Percentiles rank a stretch among this genome's conserved stretches.
Conservation (phyloP, 1,140 invertebrate species). For the Cephus cinctus region DNA sequence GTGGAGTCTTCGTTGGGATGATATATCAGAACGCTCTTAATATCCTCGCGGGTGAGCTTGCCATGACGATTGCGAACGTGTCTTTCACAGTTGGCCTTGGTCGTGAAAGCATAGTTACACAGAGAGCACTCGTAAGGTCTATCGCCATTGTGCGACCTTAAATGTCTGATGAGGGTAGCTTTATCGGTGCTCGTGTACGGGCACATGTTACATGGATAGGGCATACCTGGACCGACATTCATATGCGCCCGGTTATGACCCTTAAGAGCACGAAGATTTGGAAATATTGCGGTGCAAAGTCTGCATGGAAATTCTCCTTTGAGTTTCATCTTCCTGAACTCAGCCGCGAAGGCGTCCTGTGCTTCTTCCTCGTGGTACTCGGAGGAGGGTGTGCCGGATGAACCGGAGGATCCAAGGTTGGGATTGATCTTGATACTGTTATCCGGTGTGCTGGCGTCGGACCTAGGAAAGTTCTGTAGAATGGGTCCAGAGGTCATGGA, state of each 20-base stretch:
- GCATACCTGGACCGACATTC: constrained; percentile 65
- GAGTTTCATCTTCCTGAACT: constrained; percentile 82
- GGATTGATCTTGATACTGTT: constrained; percentile 38
- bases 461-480: constrained; percentile 57
- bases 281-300: constrained; percentile 79
- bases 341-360: constrained; percentile 76
- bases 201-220: constrained; percentile 92
- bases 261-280: constrained; percentile 85
- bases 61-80: constrained; percentile 89
- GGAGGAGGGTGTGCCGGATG: constrained; percentile 42
- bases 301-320: constrained; percentile 87
- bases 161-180: constrained; percentile 82
- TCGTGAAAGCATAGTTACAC: constrained; percentile 95
- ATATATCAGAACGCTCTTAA: constrained; percentile 83
- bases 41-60: constrained; percentile 79
- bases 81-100: constrained; percentile 87
- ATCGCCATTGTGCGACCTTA: constrained; percentile 92
- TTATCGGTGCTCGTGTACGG: constrained; percentile 87
- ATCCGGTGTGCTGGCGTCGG: constrained; percentile 45
- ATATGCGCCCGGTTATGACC: constrained; percentile 83
- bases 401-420: constrained; percentile 40
- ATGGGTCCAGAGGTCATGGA: constrained; percentile 69
- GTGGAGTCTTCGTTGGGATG: constrained; percentile 80
- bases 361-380: constrained; percentile 69
- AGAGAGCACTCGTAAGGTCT: constrained; percentile 90